Percentiles rank a stretch among this genome's conserved stretches.
These are phyloP conservation scores for Gambusia holbrooki DNA, from an alignment of 2,113 vertebrate species.

Conservation along the genomic window DNA sequence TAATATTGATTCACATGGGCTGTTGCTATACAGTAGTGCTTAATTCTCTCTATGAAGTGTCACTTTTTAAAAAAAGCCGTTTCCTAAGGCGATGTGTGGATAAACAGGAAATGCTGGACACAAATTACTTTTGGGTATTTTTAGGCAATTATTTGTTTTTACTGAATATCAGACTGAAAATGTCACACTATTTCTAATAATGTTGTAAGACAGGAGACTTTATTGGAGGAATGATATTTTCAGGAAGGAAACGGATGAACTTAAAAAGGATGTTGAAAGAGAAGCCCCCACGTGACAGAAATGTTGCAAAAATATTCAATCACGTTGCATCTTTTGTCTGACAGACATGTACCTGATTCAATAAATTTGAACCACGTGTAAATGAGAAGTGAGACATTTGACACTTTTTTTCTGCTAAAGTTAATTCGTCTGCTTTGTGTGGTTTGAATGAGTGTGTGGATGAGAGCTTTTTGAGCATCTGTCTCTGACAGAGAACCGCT, in stretches of 20 bases:
- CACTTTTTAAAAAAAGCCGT: constrained; percentile 52
- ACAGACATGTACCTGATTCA: constrained; percentile 5
- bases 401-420: constrained; percentile 14
- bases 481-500: constrained; percentile 35
- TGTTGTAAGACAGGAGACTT: no score
- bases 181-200: no score
- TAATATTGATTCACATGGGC: constrained; percentile 78
- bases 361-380: constrained; percentile 1
- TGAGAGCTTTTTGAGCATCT: constrained; percentile 24
- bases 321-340: neutral
- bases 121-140: constrained; percentile 22
- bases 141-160: constrained; percentile 14
- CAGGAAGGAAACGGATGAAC: no score
- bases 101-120: constrained; percentile 32
- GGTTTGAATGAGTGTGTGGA: constrained; percentile 18
- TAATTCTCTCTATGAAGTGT: constrained; percentile 68
- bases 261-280: no score
- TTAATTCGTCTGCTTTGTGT: constrained; percentile 12
- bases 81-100: constrained; percentile 46
- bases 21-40: constrained; percentile 69
- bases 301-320: neutral
- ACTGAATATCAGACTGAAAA: no score
- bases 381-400: constrained; percentile 10
- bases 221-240: no score
- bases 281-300: no score